Evolutionary conservation across 1,140 invertebrate genomes (phyloP).

Genomic region (Leptopilina clavipes): DNA sequence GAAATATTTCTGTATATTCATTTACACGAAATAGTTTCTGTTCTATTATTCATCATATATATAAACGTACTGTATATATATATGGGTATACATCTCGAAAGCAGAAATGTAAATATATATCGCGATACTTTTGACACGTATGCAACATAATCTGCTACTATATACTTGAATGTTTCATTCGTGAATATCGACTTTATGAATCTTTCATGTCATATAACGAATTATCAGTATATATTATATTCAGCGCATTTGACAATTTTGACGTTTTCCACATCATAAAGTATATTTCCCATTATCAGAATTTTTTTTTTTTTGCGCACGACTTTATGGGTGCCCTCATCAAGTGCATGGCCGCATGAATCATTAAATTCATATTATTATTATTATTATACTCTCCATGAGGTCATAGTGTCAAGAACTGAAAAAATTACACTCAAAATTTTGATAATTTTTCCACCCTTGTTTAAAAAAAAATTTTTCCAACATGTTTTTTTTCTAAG

Average conservation of each 20-base stretch:
- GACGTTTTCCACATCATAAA: slow-evolving; percentile 10
- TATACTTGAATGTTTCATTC: slow-evolving; percentile 9
- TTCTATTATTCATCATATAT: slow-evolving; percentile 18
- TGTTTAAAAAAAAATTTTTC: too few relatives aligned
- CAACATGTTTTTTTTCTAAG: too few relatives aligned
- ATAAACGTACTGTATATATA: not conserved
- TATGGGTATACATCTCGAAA: not conserved
- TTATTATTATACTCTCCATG: too few relatives aligned
- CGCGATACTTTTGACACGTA: slow-evolving; percentile 14
- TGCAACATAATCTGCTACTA: slow-evolving; percentile 18
- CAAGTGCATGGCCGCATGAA: not conserved
- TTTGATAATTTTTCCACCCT: too few relatives aligned
- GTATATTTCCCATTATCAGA: not conserved
- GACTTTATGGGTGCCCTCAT: not conserved
- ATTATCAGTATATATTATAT: slow-evolving; percentile 13
- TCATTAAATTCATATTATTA: not conserved
- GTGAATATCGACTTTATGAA: not conserved
- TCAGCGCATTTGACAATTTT: slow-evolving; percentile 11
- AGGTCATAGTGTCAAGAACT: too few relatives aligned
- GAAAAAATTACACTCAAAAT: too few relatives aligned
- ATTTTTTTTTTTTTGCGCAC: not conserved
- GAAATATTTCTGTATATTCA: slow-evolving; percentile 6
- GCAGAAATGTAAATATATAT: slow-evolving; percentile 25
- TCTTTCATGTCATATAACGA: slow-evolving; percentile 11
- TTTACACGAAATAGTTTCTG: not conserved